Evolutionary conservation across 2,888 invertebrate genomes (phyloP).

Genomic region (Habroteleia sp.): DNA sequence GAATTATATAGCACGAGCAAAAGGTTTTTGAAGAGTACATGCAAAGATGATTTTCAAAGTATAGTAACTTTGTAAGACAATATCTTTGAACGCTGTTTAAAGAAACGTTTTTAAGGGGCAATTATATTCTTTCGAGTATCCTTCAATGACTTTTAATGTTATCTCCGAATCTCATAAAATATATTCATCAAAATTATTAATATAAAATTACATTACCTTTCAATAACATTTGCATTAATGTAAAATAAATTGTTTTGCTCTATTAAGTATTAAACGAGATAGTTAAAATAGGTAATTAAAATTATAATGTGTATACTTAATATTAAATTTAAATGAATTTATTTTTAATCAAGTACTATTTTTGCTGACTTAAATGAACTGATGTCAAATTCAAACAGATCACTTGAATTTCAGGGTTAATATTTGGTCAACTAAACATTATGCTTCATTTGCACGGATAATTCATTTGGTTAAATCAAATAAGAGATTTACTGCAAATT

Average conservation of each 20-base stretch:
- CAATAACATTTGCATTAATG: too few species aligned
- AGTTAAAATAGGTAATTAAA: too few species aligned
- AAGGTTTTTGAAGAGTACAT: constrained; percentile 19
- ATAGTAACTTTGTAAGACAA: constrained; percentile 31
- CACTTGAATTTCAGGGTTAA: constrained; percentile 3
- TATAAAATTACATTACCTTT: background rate
- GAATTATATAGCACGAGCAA: constrained; percentile 3
- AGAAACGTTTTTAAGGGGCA: constrained; percentile 2
- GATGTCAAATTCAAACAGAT: background rate
- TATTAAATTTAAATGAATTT: too few species aligned
- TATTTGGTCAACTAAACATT: constrained; percentile 8
- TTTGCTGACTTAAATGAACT: background rate
- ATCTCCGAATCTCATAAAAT: background rate
- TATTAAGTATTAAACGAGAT: too few species aligned
- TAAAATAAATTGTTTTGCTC: too few species aligned
- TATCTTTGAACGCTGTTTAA: constrained; percentile 19
- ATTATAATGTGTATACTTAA: too few species aligned
- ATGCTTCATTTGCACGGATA: constrained; percentile 4
- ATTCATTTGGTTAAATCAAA: constrained; percentile 15
- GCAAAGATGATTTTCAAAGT: constrained; percentile 28
- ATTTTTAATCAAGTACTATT: too few species aligned
- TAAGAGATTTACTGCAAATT: constrained; percentile 17
- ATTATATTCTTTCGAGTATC: background rate
- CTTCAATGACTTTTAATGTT: background rate
- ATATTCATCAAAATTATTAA: background rate